Conservation (phyloP, 1,140 invertebrate genomes). For the Copidosoma floridanum region DNA sequence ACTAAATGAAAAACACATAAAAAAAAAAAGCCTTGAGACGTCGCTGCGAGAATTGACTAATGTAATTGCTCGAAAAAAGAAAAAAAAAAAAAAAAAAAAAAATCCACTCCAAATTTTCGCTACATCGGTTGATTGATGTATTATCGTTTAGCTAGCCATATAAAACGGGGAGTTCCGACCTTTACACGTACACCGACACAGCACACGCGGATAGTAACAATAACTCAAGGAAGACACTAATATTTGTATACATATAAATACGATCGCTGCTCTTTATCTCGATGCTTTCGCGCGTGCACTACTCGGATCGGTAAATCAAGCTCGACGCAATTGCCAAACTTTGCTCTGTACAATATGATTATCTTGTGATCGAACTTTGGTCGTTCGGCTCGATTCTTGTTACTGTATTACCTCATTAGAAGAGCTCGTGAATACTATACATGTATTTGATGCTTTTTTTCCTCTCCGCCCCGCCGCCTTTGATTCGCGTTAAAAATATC, state of each 20-base stretch:
- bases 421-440: neutral
- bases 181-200: neutral
- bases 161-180: conserved; percentile 21
- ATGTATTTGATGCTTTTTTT: too few species aligned
- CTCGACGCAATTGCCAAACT: too few species aligned
- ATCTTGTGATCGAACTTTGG: neutral
- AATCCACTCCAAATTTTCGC: conserved; percentile 30
- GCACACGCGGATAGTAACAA: neutral
- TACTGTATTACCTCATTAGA: neutral
- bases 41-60: conserved; percentile 33
- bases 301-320: neutral
- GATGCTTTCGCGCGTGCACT: neutral
- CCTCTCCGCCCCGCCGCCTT: too few species aligned
- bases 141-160: conserved; percentile 43
- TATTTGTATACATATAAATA: too few species aligned
- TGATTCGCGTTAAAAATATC: too few species aligned
- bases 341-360: neutral
- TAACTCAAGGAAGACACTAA: too few species aligned
- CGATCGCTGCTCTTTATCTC: conserved; percentile 4
- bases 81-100: too few species aligned
- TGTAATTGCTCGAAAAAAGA: conserved; percentile 41
- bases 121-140: conserved; percentile 40
- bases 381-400: conserved; percentile 21
- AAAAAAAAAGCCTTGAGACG: conserved; percentile 24
- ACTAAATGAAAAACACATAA: conserved; percentile 13